These are phyloP conservation scores for Mus musculus DNA, from an alignment of 2,113 vertebrate species.

Conservation along the genomic window GRCm39 chr1:62736001-62736500, in stretches of 20 bases:
- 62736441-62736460: not conserved
- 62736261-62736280: not conserved
- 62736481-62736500: not conserved
- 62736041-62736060: not conserved
- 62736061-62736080: not conserved
- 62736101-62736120: not conserved
- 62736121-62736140: constrained; percentile 3
- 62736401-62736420: not conserved
- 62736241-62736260: constrained; percentile 14
- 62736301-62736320: constrained; percentile 84
- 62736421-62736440: constrained; percentile 8
- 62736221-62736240: constrained; percentile 31
- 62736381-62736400: not conserved
- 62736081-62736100: not conserved
- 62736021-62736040: not conserved
- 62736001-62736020: not conserved
- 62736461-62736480: not conserved
- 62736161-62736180: not conserved
- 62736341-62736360: not conserved
- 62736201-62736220: constrained; percentile 32
- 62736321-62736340: constrained; percentile 73
- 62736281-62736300: not conserved
- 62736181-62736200: constrained; percentile 29
- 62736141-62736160: not conserved
- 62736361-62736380: not conserved